Base-by-base conservation (phyloP, 2,797 vertebrate genomes). In the Glyptemys insculpta region DNA sequence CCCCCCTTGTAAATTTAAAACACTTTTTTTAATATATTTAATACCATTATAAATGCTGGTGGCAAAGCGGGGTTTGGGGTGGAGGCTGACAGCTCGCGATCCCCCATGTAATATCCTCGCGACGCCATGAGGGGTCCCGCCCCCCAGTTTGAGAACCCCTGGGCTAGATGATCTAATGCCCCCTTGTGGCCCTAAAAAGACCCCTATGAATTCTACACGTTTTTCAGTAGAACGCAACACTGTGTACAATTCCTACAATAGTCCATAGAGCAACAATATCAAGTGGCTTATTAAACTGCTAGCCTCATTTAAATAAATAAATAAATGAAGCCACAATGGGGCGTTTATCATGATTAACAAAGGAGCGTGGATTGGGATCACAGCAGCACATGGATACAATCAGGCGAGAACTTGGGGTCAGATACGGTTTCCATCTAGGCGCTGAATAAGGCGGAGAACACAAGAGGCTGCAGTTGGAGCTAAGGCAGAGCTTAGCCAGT, bases 401-500 rank as follows among this genome's bases (percentile, higher is more conserved):
- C 5, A 65, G 62, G 62, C 16, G 34, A 74, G 41, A 74, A 27
- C 3, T 12, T 44, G 72, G 11, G 5, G 21, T 25, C 68, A 25
- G 21, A 44, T 21, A 44, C 2, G 1, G 23, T 27, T 44, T 18
- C 34, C 62, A n/a, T n/a, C 34, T 9, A 41, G 41, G 5, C 18
- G 8, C 6, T 8, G 31, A 74, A 74, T 14, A 14, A 44, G 23
- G 37, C 6, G 10, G 37, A 44, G 23, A 27, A 37, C 19, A 31
- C n/a, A 21, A 68, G 18, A 50, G 3, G 44, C n/a, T 34, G 80
- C 44, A 2, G 1, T 18, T 85, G 54, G 31, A 50, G 3, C 2
- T 2, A 21, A 53, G 11, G 19, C 5, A n/a, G 53, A 14, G 12
- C 41, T 8, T 50, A 44, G 29, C 1, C 31, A 1, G 4, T 25